phyloP scores from a whole-genome alignment of 2,888 invertebrate species.

The Alentia gelatinosa region DNA sequence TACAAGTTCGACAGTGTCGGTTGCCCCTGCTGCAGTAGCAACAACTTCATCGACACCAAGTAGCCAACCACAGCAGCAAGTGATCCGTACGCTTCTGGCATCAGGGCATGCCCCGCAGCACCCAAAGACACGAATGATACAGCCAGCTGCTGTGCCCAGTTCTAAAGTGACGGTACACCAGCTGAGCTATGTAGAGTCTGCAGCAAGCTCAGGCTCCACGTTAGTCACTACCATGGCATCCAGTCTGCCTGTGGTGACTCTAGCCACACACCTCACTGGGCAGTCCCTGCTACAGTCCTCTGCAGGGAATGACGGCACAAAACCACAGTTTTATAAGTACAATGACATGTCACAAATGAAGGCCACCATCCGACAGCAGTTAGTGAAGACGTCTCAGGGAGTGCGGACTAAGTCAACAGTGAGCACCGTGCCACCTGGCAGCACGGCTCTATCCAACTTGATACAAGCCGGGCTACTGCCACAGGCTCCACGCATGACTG shows the following conservation, averaged over 20 bases:
- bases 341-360: slow-evolving; percentile 49
- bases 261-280: background rate
- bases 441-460: slow-evolving; percentile 42
- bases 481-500: background rate
- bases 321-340: slow-evolving; percentile 44
- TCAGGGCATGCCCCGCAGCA: slow-evolving; percentile 39
- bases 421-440: background rate
- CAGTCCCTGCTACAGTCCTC: background rate
- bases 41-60: background rate
- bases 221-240: background rate
- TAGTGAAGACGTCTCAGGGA: slow-evolving; percentile 68
- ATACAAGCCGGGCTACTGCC: slow-evolving; percentile 54
- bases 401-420: slow-evolving; percentile 39
- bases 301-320: background rate
- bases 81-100: slow-evolving; percentile 36
- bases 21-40: background rate
- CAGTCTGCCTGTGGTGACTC: background rate
- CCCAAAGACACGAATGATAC: background rate
- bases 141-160: background rate
- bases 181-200: background rate
- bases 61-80: slow-evolving; percentile 38
- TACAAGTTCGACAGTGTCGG: background rate
- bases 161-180: background rate
- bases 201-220: background rate
- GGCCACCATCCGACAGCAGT: slow-evolving; percentile 71